Base-by-base conservation (phyloP, 2,888 invertebrate genomes). In the Caenorhabditis imperialis region DNA sequence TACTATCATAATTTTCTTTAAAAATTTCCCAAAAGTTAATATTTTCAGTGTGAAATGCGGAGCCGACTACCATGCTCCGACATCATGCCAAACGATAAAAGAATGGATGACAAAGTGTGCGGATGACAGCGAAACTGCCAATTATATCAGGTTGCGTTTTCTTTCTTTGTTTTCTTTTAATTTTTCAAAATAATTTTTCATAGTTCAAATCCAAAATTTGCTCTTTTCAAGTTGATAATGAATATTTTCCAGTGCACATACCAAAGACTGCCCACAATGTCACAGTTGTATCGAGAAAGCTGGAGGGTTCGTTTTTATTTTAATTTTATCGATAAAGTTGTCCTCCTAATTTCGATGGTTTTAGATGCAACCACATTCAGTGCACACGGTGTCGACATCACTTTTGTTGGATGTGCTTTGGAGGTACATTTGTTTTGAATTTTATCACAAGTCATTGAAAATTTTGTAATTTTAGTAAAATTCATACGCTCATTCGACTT, bases 271-370 rank as follows among this genome's bases (percentile, higher is more conserved):
- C 89, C 98, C 99, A 71, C 95, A 94, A 90, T 99, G 99, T 91
- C 96, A 97, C 91, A 96, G 98, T 84, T 98, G 98, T 91, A 99
- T 99, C 90, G 99, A 99, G 90, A 99, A 99, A 90, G 99, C 98
- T 91, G 99, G 99, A 62, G 99, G 99, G 63, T 63, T 10, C 18
- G 53, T 30, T 33, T 40, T 55, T 25, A 23, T 10, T 35, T 14
- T 53, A 18, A 12, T 10, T 44, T 30, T 30, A n/a, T 44, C 1
- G 4, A 10, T 12, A n/a, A 38, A 99, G 77, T 57, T 4, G 12
- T 38, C 10, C 20, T 22, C 14, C 16, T n/a, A 2, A 33, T 3
- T 54, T 22, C 18, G 14, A 54, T 16, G n/a, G 20, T 62, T 53
- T 10, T 53, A 63, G 63, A n/a, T 79, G 98, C 89, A 99, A 99